These are phyloP conservation scores for Parnassius apollo DNA, from an alignment of 2,888 invertebrate species.

Conservation along the genomic window DNA sequence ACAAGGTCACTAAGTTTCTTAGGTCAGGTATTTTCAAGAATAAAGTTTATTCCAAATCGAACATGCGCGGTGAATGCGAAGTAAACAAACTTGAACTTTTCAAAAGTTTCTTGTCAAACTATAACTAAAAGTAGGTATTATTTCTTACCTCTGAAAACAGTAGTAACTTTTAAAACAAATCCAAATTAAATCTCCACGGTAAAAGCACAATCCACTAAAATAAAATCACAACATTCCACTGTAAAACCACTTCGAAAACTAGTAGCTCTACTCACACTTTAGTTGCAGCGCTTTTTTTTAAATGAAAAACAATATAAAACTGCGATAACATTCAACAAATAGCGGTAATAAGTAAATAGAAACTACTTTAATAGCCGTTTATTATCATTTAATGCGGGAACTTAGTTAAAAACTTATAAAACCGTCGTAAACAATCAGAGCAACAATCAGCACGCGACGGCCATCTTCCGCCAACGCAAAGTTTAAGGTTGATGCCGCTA, in stretches of 20 bases:
- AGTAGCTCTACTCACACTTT: constrained; percentile 65
- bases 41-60: constrained; percentile 43
- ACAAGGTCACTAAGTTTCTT: constrained; percentile 11
- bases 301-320: constrained; percentile 56
- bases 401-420: constrained; percentile 65
- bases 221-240: constrained; percentile 74
- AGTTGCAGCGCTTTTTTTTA: constrained; percentile 63
- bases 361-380: constrained; percentile 51
- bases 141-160: constrained; percentile 57
- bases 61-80: constrained; percentile 68
- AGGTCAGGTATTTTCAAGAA: constrained; percentile 24
- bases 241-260: constrained; percentile 68
- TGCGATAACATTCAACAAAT: constrained; percentile 44
- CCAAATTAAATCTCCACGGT: constrained; percentile 49
- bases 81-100: constrained; percentile 70
- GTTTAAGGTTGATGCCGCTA: constrained; percentile 60
- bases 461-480: constrained; percentile 75
- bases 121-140: constrained; percentile 29
- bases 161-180: constrained; percentile 40
- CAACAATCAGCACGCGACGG: constrained; percentile 74
- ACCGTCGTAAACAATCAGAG: constrained; percentile 72
- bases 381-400: constrained; percentile 45
- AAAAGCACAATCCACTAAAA: constrained; percentile 69
- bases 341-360: constrained; percentile 39
- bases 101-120: constrained; percentile 52